Percentiles rank a stretch among this genome's conserved stretches.
Evolutionary conservation across 2,113 vertebrate species (phyloP).

Genomic region (Tragelaphus scriptus): DNA sequence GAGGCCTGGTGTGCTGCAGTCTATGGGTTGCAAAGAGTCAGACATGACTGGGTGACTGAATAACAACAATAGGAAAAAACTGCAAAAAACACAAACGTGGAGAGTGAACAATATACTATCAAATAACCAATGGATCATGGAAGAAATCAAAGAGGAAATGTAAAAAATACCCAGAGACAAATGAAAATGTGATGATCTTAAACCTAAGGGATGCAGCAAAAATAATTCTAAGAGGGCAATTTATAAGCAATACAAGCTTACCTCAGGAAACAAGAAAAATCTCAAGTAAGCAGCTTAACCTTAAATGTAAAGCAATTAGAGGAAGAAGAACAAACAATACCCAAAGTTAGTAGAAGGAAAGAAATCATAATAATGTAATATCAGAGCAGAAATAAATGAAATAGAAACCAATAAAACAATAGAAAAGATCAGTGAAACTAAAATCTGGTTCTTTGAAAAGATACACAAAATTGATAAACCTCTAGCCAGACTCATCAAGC

Average conservation of each 20-base stretch:
- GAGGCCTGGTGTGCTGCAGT: background rate
- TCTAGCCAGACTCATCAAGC: background rate
- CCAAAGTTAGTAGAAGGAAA: background rate
- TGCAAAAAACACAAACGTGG: background rate
- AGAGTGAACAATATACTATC: background rate
- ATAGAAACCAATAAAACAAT: background rate
- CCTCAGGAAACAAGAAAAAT: background rate
- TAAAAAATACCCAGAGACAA: background rate
- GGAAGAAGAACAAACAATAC: background rate
- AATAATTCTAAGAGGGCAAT: background rate
- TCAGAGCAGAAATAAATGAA: background rate
- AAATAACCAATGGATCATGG: background rate
- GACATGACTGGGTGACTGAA: fast-evolving
- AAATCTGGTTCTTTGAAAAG: background rate
- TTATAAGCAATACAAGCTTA: background rate
- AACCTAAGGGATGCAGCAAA: background rate
- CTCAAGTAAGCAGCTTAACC: background rate
- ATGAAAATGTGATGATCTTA: background rate
- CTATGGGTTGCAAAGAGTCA: background rate
- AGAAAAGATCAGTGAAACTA: background rate
- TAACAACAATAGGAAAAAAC: background rate
- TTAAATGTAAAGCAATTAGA: background rate
- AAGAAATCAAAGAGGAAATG: background rate
- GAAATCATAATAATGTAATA: background rate
- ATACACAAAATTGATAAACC: background rate